Evolutionary conservation across 2,888 invertebrate species (phyloP).

Genomic region (Agriopis aurantiaria): DNA sequence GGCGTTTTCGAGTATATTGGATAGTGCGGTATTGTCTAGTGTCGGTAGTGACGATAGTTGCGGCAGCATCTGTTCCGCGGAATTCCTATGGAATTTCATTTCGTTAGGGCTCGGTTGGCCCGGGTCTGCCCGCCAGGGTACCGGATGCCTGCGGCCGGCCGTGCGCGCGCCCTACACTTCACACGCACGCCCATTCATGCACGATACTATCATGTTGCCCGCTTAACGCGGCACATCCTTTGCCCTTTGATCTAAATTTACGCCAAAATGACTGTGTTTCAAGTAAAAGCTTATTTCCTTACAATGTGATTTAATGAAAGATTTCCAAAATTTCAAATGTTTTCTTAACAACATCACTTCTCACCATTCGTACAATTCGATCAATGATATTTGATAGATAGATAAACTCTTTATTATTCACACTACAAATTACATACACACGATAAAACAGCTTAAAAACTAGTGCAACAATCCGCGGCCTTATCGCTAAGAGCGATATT

Average conservation of each 20-base stretch:
- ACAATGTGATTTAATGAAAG: not conserved
- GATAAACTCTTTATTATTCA: no score
- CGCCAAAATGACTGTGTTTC: not conserved
- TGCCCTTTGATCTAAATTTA: slow-evolving; percentile 15
- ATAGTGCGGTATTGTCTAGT: slow-evolving; percentile 55
- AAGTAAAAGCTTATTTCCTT: not conserved
- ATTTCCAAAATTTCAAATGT: not conserved
- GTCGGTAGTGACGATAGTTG: slow-evolving; percentile 55
- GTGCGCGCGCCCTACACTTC: slow-evolving; percentile 31
- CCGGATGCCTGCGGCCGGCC: slow-evolving; percentile 71
- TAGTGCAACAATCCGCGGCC: no score
- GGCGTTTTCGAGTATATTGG: slow-evolving; percentile 55
- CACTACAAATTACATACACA: no score
- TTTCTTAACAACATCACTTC: not conserved
- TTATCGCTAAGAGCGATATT: no score
- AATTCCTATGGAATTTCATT: slow-evolving; percentile 82
- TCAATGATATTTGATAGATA: not conserved
- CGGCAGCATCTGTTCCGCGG: slow-evolving; percentile 61
- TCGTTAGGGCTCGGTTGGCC: slow-evolving; percentile 62
- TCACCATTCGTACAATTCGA: not conserved
- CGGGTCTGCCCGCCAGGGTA: slow-evolving; percentile 55
- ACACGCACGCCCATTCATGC: slow-evolving; percentile 14
- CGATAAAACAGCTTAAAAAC: no score
- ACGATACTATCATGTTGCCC: slow-evolving; percentile 7
- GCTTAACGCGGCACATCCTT: not conserved